These are phyloP conservation scores for Chionis minor DNA, from an alignment of 2,113 vertebrate species.

Conservation along the genomic window DNA sequence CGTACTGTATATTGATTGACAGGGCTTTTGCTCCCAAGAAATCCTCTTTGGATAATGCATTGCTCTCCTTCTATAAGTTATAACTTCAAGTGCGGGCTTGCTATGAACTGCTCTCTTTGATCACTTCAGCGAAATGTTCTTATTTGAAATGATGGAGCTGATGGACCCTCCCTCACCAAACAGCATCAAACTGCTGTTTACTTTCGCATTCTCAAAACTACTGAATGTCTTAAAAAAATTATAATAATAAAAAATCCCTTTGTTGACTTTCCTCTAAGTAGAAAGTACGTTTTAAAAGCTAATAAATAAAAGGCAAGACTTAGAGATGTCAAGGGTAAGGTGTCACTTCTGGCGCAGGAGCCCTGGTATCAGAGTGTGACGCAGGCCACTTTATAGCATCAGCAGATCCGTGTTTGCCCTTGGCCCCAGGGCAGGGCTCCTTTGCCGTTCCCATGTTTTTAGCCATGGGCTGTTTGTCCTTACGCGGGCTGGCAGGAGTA, in stretches of 20 bases:
- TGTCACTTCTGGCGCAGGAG: background rate
- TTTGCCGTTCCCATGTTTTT: background rate
- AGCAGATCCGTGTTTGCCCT: rapidly evolving
- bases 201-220: background rate
- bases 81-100: background rate
- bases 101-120: background rate
- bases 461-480: background rate
- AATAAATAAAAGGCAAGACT: background rate
- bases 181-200: background rate
- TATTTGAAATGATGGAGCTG: background rate
- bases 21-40: background rate
- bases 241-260: background rate
- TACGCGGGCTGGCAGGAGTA: background rate
- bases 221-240: background rate
- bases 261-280: background rate
- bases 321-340: background rate
- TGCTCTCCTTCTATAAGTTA: background rate
- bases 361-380: no score
- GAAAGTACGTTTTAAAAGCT: background rate
- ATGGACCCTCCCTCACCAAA: background rate
- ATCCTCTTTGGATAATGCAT: background rate
- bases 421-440: background rate
- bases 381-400: background rate
- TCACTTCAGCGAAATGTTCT: background rate
- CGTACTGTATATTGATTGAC: background rate